A percentile compares a stretch with the other conserved stretches of the same genome.
These are phyloP conservation scores for Nibea coibor DNA, from an alignment of 2,113 vertebrate species.

Conservation along the genomic window DNA sequence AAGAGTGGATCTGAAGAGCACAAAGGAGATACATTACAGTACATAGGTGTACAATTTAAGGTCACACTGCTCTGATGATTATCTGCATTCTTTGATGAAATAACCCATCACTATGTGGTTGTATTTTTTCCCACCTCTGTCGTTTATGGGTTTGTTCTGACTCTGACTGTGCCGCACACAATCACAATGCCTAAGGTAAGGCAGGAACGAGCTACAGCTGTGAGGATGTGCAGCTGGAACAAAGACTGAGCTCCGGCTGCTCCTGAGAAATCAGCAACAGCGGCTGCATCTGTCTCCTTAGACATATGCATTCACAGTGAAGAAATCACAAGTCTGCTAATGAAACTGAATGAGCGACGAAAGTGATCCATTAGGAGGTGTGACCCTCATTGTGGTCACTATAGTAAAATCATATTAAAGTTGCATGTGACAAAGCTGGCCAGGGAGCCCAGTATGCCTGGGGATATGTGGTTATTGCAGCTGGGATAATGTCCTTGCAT, in stretches of 20 bases:
- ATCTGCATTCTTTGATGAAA: conserved; percentile 4
- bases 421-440: conserved; percentile 42
- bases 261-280: conserved; percentile 44
- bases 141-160: not conserved
- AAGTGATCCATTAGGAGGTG: conserved; percentile 36
- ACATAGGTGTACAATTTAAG: not conserved
- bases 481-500: conserved; percentile 42
- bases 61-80: not conserved
- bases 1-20: not conserved
- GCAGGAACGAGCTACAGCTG: not conserved
- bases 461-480: conserved; percentile 54
- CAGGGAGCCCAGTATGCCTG: conserved; percentile 34
- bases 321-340: conserved; percentile 48
- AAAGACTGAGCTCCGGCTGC: conserved; percentile 43
- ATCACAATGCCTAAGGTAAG: not conserved
- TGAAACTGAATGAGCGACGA: conserved; percentile 46
- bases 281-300: conserved; percentile 11
- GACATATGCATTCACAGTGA: conserved; percentile 35
- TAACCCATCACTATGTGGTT: not conserved
- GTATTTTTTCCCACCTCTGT: no score
- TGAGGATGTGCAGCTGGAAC: conserved; percentile 27
- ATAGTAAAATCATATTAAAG: conserved; percentile 53
- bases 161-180: not conserved
- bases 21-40: not conserved
- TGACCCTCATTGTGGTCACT: conserved; percentile 16